Evolutionary conservation across 64 coral and sea anemone species (phyloP), one percentile per base, ranked within the genome.

Genomic region (Exaiptasia diaphana): DNA sequence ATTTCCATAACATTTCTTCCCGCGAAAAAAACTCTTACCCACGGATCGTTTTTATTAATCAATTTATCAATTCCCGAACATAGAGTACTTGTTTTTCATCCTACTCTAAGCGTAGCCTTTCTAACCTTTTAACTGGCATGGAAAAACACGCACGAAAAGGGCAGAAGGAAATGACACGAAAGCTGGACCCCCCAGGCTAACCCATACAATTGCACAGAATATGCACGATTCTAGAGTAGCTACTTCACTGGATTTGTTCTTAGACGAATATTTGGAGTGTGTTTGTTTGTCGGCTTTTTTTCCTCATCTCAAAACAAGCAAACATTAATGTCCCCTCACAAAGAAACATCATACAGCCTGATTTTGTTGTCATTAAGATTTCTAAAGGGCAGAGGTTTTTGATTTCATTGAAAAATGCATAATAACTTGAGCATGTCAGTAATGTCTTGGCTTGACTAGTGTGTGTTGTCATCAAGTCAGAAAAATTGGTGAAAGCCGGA

Each of bases 181-280:
- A 20, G 12, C 30, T 65, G 20, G 61, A 35, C 61, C 28, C 31
- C 61, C n/a, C 22, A 36, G 30, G 26, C 32, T 3, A n/a, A 35
- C 4, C 5, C 15, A 5, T 12, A 29, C 30, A 37, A 15, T 20
- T 36, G 10, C 15, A 65, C 61, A 35, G 61, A 20, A 20, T 5
- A 65, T 32, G 61, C 31, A 65, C 17, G 61, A 13, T 32, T 20
- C 38, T 65, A 35, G 61, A 65, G 61, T 65, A 35, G 15, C 61
- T 65, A 28, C 61, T 65, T 65, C 9, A 65, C n/a, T 27, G 30
- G 61, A n/a, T 65, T 65, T 65, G 61, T 65, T 65, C 38, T 35
- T 65, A 35, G 30, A 10, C 30, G 61, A 65, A 65, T 65, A 65
- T 65, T 65, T 65, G 61, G 61, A 65, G 61, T 65, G 61, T 65